Base-by-base conservation (phyloP, 2,888 invertebrate genomes). In the Syrista parreyssii region DNA sequence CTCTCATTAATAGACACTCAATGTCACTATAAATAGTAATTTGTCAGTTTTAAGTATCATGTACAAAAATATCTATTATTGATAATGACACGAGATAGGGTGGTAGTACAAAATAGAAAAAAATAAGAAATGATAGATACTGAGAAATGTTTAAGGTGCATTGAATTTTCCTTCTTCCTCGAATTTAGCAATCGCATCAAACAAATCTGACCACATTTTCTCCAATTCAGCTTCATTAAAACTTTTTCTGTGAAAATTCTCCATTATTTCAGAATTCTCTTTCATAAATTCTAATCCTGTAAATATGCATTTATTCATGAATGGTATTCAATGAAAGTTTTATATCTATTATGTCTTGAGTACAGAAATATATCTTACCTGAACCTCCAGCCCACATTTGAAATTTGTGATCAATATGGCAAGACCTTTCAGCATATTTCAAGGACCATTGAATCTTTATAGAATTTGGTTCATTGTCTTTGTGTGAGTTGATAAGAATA, bases 381-480 rank as follows among this genome's bases (percentile, higher is more conserved):
- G 78, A 79, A 33, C 84, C 73, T 11, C 79, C 75, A 23, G 83
- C 68, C 33, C 78, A 36, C 36, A 89, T 85, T 23, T 68, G n/a
- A 76, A 89, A 89, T 40, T 77, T 77, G 76, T 89, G 86, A 40
- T 85, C 82, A 15, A 86, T 81, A 0, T 76, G 74, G 82, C 83
- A 87, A 1, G 78, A 82, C 33, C 75, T 79, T 4, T 85, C 82
- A 6, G 82, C 34, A 36, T 86, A 88, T 73, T 78, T 31, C 32
- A 85, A 34, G 32, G 78, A 78, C 89, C 89, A 89, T 1, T 82
- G 78, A 35, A 86, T 78, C 68, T 83, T 80, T 31, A 87, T 73
- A 36, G 84, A 85, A 11, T 76, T 35, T 12, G 74, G 34, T 4
- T 82, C 55, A 6, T 30, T 12, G 12, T 79, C 77, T 12, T 75